These are phyloP conservation scores for Chrysomallon squamiferum DNA, from an alignment of 1,140 invertebrate species.

Conservation along the genomic window DNA sequence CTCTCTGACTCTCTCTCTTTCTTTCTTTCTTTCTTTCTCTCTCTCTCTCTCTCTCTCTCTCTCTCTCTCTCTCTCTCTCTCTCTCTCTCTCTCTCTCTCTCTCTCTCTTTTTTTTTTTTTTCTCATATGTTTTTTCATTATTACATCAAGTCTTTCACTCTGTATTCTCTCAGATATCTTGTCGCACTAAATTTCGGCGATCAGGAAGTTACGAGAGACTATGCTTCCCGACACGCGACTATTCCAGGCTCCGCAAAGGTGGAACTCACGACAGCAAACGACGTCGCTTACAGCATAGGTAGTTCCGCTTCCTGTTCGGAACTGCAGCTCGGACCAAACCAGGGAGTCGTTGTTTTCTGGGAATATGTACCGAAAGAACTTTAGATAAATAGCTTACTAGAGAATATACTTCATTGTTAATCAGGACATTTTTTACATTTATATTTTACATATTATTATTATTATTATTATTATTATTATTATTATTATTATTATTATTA, in stretches of 20 bases:
- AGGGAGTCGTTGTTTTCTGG: conserved; percentile 56
- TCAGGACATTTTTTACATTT: too few species aligned
- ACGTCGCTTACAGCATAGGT: conserved; percentile 23
- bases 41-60: background rate
- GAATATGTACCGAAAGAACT: conserved; percentile 53
- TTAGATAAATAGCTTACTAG: too few species aligned
- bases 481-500: too few species aligned
- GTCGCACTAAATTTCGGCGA: conserved; percentile 56
- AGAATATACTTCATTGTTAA: too few species aligned
- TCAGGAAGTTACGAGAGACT: conserved; percentile 31
- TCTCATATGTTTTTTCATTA: too few species aligned
- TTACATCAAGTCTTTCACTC: conserved; percentile 4
- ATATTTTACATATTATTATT: too few species aligned
- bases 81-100: conserved; percentile 16
- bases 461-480: too few species aligned
- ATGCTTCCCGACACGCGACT: conserved; percentile 28
- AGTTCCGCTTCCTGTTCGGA: conserved; percentile 31
- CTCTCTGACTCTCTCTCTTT: background rate
- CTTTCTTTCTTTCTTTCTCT: conserved; percentile 1
- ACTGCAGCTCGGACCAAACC: conserved; percentile 37
- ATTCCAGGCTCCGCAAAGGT: conserved; percentile 37
- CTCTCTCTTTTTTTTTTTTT: conserved; percentile 4
- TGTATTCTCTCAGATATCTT: conserved; percentile 38
- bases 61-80: conserved; percentile 8
- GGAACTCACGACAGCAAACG: conserved; percentile 28